These are phyloP conservation scores for Hemibagrus guttatus DNA, from an alignment of 2,797 vertebrate genomes.

Conservation along the genomic window DNA sequence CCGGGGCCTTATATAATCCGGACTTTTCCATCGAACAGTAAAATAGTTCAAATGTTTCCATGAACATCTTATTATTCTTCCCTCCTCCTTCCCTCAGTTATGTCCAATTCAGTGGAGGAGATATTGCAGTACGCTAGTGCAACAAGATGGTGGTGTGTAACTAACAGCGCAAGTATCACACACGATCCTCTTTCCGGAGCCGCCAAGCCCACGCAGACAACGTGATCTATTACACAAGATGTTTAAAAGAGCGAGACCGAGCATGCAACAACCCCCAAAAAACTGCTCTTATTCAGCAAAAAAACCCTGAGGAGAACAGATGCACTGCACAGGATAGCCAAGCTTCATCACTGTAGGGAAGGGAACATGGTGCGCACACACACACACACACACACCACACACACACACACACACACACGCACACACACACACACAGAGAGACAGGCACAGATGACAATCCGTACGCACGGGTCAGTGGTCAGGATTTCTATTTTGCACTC, in stretches of 20 bases:
- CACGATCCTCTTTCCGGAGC: neutral
- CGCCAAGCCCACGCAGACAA: neutral
- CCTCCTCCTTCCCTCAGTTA: neutral
- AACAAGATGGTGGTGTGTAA: neutral
- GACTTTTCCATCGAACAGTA: neutral
- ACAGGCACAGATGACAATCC: conserved; percentile 19
- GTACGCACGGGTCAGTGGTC: conserved; percentile 35
- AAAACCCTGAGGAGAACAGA: conserved; percentile 6
- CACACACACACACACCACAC: conserved; percentile 7
- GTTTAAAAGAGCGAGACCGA: neutral
- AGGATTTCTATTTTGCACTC: conserved; percentile 43
- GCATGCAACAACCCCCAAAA: neutral
- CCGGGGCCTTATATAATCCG: neutral
- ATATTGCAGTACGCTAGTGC: neutral
- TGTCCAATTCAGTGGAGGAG: neutral
- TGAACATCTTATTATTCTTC: neutral
- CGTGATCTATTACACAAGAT: conserved; percentile 1
- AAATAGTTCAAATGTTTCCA: neutral
- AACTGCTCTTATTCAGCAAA: conserved; percentile 26
- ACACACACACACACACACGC: conserved; percentile 10
- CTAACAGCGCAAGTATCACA: neutral
- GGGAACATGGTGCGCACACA: conserved; percentile 22
- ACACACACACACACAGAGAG: neutral
- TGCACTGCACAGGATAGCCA: conserved; percentile 37
- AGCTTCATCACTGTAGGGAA: conserved; percentile 47